phyloP scores from a whole-genome alignment of 2,113 vertebrate species.

The Cephalopholis sonnerati region DNA sequence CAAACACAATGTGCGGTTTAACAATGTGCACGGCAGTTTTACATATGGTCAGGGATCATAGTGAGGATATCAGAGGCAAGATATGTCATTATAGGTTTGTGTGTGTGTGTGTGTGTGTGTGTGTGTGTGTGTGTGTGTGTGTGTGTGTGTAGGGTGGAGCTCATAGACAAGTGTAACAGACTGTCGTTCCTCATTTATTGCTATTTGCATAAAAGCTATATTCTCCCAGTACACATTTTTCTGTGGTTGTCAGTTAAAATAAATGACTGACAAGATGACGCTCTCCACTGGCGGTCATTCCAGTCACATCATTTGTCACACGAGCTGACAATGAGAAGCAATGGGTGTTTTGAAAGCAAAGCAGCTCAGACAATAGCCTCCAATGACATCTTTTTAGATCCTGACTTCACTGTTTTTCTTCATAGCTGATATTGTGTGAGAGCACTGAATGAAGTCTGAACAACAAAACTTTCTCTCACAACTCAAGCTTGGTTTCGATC shows the following conservation, averaged over 20 bases:
- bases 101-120: slow-evolving; percentile 25
- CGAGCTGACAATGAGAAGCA: not conserved
- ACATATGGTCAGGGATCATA: not conserved
- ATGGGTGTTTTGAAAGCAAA: not conserved
- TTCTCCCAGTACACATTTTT: not conserved
- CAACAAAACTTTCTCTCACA: not conserved
- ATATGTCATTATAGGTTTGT: too few relatives aligned
- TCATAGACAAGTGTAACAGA: not conserved
- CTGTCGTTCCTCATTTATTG: not conserved
- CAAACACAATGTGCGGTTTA: not conserved
- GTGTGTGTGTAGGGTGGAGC: slow-evolving; percentile 32
- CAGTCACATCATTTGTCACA: not conserved
- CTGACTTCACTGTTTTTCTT: too few relatives aligned
- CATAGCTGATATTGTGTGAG: slow-evolving; percentile 7
- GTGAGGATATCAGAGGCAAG: not conserved
- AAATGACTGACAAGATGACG: not conserved
- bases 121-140: slow-evolving; percentile 25
- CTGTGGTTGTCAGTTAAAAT: not conserved
- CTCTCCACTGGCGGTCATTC: not conserved
- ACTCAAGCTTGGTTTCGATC: slow-evolving; percentile 21
- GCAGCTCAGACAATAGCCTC: not conserved
- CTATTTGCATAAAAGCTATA: not conserved
- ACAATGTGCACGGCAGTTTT: not conserved
- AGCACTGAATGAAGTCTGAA: not conserved
- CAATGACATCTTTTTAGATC: not conserved